These are phyloP conservation scores for Drosophila auraria DNA, from an alignment of 1,140 invertebrate genomes.

Conservation along the genomic window DNA sequence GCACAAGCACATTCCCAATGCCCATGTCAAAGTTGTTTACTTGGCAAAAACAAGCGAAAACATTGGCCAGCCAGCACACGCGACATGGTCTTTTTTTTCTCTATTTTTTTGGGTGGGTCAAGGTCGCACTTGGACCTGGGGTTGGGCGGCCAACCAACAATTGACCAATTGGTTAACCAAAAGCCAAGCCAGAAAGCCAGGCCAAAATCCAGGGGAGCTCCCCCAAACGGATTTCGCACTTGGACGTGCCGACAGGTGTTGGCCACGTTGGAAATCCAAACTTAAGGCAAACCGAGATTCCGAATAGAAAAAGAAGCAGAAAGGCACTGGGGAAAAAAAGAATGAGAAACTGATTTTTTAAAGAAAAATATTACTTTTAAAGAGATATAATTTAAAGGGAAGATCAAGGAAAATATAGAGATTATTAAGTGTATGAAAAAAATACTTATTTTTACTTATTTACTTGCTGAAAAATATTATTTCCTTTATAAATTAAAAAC, in stretches of 20 bases:
- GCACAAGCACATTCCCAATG: conserved; percentile 32
- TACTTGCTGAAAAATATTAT: neutral
- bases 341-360: no score
- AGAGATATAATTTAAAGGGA: neutral
- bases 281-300: neutral
- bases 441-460: no score
- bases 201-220: conserved; percentile 34
- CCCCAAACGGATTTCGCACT: conserved; percentile 28
- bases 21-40: conserved; percentile 28
- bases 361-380: no score
- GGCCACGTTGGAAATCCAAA: conserved; percentile 9
- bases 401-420: neutral
- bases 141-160: conserved; percentile 14
- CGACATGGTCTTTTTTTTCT: neutral
- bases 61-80: neutral
- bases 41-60: conserved; percentile 20
- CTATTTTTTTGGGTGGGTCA: conserved; percentile 29
- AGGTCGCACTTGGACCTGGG: conserved; percentile 25
- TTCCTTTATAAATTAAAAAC: no score
- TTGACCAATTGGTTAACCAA: conserved; percentile 24
- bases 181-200: conserved; percentile 12
- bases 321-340: neutral
- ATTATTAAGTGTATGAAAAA: no score
- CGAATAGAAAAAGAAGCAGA: conserved; percentile 1
- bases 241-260: conserved; percentile 37